Evolutionary conservation across 1,140 invertebrate species (phyloP), one percentile per base, ranked within the genome.

Genomic region (Pachyrhynchus sulphureomaculatus): DNA sequence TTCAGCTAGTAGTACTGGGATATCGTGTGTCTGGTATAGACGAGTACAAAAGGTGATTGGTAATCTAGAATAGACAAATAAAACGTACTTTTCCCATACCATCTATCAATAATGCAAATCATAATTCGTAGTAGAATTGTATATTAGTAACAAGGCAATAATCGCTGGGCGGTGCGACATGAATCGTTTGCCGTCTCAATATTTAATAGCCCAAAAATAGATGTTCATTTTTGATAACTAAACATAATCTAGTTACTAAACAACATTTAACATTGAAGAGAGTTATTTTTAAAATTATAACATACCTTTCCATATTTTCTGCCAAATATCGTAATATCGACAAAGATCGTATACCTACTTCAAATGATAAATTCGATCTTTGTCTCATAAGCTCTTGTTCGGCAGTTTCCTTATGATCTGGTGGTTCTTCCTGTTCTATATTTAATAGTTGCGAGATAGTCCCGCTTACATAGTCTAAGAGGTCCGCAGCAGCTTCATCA

Each of bases 1-100:
- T 68, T 90, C 84, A 17, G 77, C 79, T 24, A 92, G 78, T 15
- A 92, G 75, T 62, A 89, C 84, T 0, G 89, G 90, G 29, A 90
- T 76, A 70, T 92, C 90, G 57, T 89, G 85, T 1, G 79, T 84
- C 33, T 80, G 78, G 48, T 88, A 81, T 61, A 92, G 72, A 29
- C 86, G 80, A 2, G 83, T 83, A 5, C 83, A 71, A 33, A 84
- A 82, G 41, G 82, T 81, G 6, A 89, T 73, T 1, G 86, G 83
- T n/a, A 88, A 77, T 20, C 68, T 71, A 20, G 45, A 56, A 66
- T 37, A n/a, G n/a, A n/a, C 5, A 12, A 33, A 12, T 33, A 6
- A 33, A 33, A 5, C 29, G 29, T 5, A 6, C 12, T 33, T 6
- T 33, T 6, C 12, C 29, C 6, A 33, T n/a, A n/a, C n/a, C n/a